Conservation (phyloP, 1,140 invertebrate genomes). For the Coenobita brevimanus region DNA sequence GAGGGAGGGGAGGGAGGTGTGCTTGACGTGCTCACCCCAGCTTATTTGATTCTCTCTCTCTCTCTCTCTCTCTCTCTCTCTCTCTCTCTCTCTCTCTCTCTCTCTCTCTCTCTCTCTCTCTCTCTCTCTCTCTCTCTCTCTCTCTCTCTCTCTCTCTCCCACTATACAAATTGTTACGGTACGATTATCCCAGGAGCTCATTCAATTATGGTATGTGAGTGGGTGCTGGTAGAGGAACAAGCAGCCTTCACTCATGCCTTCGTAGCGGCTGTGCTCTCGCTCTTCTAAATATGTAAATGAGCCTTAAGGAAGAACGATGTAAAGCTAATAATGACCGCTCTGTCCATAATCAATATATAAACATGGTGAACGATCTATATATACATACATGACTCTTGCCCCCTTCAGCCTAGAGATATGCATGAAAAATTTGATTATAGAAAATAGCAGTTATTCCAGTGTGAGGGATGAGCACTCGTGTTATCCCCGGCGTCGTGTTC, state of each 20-base stretch:
- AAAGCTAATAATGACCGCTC: conserved; percentile 56
- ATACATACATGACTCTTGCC: conserved; percentile 13
- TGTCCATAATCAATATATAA: conserved; percentile 62
- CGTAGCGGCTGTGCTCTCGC: not conserved
- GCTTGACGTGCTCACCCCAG: too few relatives aligned
- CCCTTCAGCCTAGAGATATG: conserved; percentile 57
- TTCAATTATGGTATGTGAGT: conserved; percentile 37
- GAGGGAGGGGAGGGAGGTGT: too few relatives aligned
- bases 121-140: not conserved
- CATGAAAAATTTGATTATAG: conserved; percentile 65
- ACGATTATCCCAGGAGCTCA: not conserved
- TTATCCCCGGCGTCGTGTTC: conserved; percentile 21
- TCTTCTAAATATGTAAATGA: conserved; percentile 51
- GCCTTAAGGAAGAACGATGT: conserved; percentile 49
- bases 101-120: not conserved
- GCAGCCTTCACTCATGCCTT: not conserved
- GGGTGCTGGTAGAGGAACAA: conserved; percentile 4
- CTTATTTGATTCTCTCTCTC: too few relatives aligned
- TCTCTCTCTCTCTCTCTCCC: not conserved
- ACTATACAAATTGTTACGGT: conserved; percentile 20
- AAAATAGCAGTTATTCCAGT: conserved; percentile 52
- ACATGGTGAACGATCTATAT: conserved; percentile 40
- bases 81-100: too few relatives aligned
- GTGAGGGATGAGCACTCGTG: conserved; percentile 38
- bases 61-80: too few relatives aligned